phyloP scores from a whole-genome alignment of 23 tunicate genomes.

The Trididemnum clinides region DNA sequence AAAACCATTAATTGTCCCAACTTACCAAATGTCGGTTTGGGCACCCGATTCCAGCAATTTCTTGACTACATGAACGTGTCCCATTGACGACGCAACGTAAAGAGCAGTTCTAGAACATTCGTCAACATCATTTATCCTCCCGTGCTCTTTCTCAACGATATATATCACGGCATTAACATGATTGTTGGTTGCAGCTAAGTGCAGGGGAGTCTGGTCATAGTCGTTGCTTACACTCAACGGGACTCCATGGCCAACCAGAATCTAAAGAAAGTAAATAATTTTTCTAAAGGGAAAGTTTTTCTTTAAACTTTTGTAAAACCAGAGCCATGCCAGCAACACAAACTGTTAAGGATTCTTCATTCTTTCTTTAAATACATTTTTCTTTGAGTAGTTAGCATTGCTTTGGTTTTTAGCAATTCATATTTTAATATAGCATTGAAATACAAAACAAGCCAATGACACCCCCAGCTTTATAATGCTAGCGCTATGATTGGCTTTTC shows the following conservation, averaged over 20 bases:
- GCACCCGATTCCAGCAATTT: conserved; percentile 29
- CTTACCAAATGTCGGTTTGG: neutral
- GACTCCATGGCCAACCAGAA: neutral
- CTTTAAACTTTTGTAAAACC: too few relatives aligned
- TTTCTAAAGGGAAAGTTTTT: too few relatives aligned
- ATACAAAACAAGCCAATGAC: too few relatives aligned
- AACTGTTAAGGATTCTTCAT: too few relatives aligned
- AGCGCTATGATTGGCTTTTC: too few relatives aligned
- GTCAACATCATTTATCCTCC: conserved; percentile 34
- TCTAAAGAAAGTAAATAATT: neutral
- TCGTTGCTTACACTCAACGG: conserved; percentile 39
- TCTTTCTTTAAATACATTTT: too few relatives aligned
- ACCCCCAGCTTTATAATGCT: too few relatives aligned
- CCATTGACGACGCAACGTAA: conserved; percentile 33
- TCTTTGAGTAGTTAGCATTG: too few relatives aligned
- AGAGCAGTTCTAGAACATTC: conserved; percentile 36
- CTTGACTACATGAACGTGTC: neutral
- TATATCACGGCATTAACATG: conserved; percentile 20
- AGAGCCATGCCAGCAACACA: too few relatives aligned
- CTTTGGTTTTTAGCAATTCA: too few relatives aligned
- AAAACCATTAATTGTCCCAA: too few relatives aligned
- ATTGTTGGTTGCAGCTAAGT: conserved; percentile 30
- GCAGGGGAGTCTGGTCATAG: conserved; percentile 42
- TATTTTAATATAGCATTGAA: too few relatives aligned
- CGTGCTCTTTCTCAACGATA: conserved; percentile 10